These are phyloP conservation scores for Andrena praecox DNA, from an alignment of 2,888 invertebrate genomes.

Conservation along the genomic window DNA sequence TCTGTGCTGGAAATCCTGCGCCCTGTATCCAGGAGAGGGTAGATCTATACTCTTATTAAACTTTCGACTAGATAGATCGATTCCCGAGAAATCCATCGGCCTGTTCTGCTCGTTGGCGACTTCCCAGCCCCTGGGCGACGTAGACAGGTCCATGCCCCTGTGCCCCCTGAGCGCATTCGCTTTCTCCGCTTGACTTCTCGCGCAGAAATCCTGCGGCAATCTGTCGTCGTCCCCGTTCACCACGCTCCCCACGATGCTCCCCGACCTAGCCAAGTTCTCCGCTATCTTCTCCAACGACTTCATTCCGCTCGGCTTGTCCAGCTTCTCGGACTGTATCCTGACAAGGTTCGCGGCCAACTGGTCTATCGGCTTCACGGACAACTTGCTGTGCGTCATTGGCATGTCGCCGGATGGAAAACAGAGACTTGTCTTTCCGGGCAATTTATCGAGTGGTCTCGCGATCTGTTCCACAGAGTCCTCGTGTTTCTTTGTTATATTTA, in stretches of 20 bases:
- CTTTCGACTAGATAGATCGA: constrained; percentile 83
- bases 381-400: constrained; percentile 72
- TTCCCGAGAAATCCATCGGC: constrained; percentile 82
- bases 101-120: constrained; percentile 73
- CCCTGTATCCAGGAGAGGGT: constrained; percentile 68
- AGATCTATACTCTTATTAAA: constrained; percentile 71
- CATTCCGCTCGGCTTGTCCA: constrained; percentile 74
- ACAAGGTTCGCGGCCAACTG: constrained; percentile 81
- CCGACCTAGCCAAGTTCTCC: constrained; percentile 81
- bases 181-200: constrained; percentile 68
- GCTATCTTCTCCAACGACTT: constrained; percentile 83
- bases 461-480: constrained; percentile 63
- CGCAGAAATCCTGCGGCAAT: constrained; percentile 68
- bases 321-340: constrained; percentile 80
- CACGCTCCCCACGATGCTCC: constrained; percentile 67
- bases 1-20: constrained; percentile 80
- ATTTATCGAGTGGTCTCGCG: constrained; percentile 64
- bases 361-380: constrained; percentile 81
- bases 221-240: constrained; percentile 76
- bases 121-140: constrained; percentile 80
- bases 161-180: constrained; percentile 65
- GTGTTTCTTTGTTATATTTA: constrained; percentile 54
- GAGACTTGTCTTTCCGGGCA: constrained; percentile 60
- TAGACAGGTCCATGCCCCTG: constrained; percentile 81
- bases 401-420: constrained; percentile 51